Evolutionary conservation across 2,113 vertebrate genomes (phyloP), one percentile per base, ranked within the genome.

Genomic region (Nannobrachium achirus): DNA sequence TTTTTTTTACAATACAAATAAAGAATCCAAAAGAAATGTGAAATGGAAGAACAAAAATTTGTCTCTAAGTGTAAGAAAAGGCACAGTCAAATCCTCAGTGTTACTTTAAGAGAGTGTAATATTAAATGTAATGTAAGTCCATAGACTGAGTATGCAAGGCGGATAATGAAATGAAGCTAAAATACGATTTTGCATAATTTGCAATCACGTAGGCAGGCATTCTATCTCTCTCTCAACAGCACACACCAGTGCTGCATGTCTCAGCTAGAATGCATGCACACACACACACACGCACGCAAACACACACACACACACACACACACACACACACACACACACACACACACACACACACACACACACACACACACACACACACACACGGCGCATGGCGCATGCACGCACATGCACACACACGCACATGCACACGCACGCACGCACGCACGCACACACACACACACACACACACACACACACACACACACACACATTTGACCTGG

Each of bases 401-500:
- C 44, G 8, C 25, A 50, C 61, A 49, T 18, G 40, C 16, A 57
- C 49, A 53, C 49, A 8, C 15, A 79, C 57, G 69, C 33, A 73
- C 63, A 66, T 40, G 57, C 7, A 69, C 42, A 44, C 13, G 18
- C 67, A 55, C 33, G 41, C 1, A 48, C 46, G 1, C 10, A 48
- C 46, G 10, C 46, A 48, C 46, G n/a, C 14, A 15, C 15, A 20
- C 39, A 49, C 55, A 6, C 60, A 63, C 25, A 56, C 61, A 63
- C 39, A 64, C 16, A 65, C 41, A 44, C 11, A 19, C 55, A 57
- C 25, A 5, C 10, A 13, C 2, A 5, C 38, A 46, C 58, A 8
- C 15, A 10, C 51, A 42, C 57, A 75, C 70, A 79, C 76, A 78
- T 79, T 86, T 91, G 86, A 89, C 89, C 86, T 88, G 81, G 82